Evolutionary conservation across 2,113 vertebrate genomes (phyloP).

Genomic region (Cynopterus brachyotis): DNA sequence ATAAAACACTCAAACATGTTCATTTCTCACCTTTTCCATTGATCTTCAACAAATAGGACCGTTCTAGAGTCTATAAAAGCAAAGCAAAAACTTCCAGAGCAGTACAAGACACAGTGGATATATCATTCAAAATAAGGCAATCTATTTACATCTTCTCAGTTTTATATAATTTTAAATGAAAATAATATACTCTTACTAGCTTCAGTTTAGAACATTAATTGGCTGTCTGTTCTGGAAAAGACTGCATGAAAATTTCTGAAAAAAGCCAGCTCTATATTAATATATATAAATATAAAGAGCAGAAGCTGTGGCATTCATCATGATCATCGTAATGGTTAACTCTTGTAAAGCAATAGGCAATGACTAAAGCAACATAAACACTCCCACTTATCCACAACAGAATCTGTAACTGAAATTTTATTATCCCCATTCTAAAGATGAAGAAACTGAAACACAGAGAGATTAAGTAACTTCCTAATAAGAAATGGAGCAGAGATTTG

Average conservation of each 20-base stretch:
- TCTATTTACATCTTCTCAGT: constrained; percentile 27
- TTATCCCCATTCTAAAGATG: constrained; percentile 19
- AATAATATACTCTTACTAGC: background rate
- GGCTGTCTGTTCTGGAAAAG: background rate
- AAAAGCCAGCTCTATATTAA: background rate
- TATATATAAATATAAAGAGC: background rate
- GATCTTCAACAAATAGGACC: constrained; percentile 96
- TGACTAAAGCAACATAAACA: background rate
- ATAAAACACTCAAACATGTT: background rate
- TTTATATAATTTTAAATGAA: constrained; percentile 55
- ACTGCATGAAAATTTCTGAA: background rate
- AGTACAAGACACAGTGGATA: background rate
- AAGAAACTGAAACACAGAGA: background rate
- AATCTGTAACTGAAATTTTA: constrained; percentile 34
- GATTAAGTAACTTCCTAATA: background rate
- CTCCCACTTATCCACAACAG: background rate
- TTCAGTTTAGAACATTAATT: background rate
- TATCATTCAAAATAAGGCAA: constrained; percentile 21
- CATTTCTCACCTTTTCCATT: constrained; percentile 92
- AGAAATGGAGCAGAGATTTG: constrained; percentile 1
- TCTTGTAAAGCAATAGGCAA: background rate
- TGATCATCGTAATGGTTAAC: background rate
- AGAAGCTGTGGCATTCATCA: background rate
- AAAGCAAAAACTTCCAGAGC: constrained; percentile 19
- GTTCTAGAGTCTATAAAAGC: constrained; percentile 91